Evolutionary conservation across 1,140 invertebrate genomes (phyloP), one percentile per base, ranked within the genome.

Genomic region (Atta colombica): DNA sequence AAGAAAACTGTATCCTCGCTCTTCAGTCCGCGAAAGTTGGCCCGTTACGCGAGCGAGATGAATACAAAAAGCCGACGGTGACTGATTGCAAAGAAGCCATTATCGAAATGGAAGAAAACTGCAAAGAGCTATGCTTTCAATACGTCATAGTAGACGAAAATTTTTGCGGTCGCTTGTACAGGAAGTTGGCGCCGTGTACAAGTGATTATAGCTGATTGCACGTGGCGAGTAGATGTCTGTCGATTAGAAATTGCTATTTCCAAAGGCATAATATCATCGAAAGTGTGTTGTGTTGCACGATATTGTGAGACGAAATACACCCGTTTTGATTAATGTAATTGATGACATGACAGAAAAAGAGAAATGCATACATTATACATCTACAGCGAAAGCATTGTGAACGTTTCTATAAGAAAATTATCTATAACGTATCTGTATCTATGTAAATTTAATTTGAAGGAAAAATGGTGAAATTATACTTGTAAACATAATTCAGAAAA

Each of bases 131-230:
- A 58, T 10, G 78, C 6, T 12, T 55, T 68, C 77, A 49, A 55
- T 65, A 71, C 63, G 18, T 74, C 4, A 31, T 39, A 25, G 1
- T 4, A 31, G 6, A 18, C 39, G 53, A 35, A 74, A 81, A 74
- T 61, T 61, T 61, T 84, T 74, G 55, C 55, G 55, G 53, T 25
- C 51, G 66, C n/a, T 74, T 82, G 25, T 74, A 60, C 68, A 35
- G 21, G 16, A 71, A 81, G 31, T 71, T 39, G 31, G 1, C 49
- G 16, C 14, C 49, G 35, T 55, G 51, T 81, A 60, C 39, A 25
- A 75, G 55, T 84, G 55, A 84, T 84, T 84, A 61, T 58, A 55
- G 25, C 55, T 75, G 55, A 84, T 84, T 84, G 69, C 69, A 61
- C 55, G 14, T 25, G 28, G 55, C 4, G 39, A 84, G 5, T 49